Evolutionary conservation across 1,140 invertebrate species (phyloP), one percentile per base, ranked within the genome.

Genomic region (Episyrphus balteatus): DNA sequence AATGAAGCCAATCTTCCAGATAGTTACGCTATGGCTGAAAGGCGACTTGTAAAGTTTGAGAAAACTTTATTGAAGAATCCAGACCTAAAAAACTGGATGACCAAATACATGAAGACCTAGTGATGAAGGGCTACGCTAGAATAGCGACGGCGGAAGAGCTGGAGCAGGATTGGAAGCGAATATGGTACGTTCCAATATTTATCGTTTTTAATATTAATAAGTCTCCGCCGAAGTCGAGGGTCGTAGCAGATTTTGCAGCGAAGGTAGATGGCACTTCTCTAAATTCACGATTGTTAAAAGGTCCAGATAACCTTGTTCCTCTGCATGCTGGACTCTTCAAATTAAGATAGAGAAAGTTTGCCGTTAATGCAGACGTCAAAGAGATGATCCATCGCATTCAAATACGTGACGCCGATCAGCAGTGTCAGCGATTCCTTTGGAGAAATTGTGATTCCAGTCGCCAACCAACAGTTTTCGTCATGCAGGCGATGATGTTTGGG

Each of bases 121-220:
- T 37, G 13, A 17, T 17, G 13, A 37, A 37, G 36, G 36, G 36
- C 13, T 37, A 37, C 36, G 36, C 36, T 37, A 13, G 36, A n/a
- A 37, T n/a, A 37, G 36, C 36, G 13, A 37, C 36, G 36, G 11
- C 3, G 10, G 15, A 13, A 17, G 36, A 37, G 13, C 15, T 37
- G 11, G 5, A 5, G 15, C 13, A 13, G 13, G 10, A 37, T 3
- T n/a, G 36, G 17, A 42, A 34, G 13, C 36, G 36, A 13, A 37
- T 37, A n/a, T 54, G 55, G 51, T 59, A 60, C 30, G 17, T 59
- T 7, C 58, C 57, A 14, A 55, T 58, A 34, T 61, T 62, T 31
- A 52, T 48, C 0, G 56, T 57, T 0, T 40, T 37, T 0, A 55
- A 57, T 45, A 40, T 36, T 5, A 53, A 56, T 17, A 59, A 59